phyloP scores from a whole-genome alignment of 53 echinoderm and acorn worm genomes.

The Paracentrotus lividus region DNA sequence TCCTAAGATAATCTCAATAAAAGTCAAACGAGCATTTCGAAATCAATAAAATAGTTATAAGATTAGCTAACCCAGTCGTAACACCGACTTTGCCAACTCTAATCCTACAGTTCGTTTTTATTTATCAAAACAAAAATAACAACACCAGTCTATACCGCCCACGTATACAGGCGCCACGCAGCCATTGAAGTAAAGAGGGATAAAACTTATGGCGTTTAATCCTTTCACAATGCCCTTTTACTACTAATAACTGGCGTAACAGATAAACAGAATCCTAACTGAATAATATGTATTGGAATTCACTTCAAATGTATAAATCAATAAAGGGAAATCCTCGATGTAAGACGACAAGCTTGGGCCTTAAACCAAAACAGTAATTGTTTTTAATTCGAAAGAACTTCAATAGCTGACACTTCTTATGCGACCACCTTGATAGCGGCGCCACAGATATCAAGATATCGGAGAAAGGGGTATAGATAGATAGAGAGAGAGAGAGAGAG shows the following conservation, averaged over 20 bases:
- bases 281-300: not conserved
- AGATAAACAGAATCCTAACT: constrained; percentile 33
- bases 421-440: not conserved
- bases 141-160: constrained; percentile 11
- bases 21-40: constrained; percentile 15
- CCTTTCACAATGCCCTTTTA: constrained; percentile 20
- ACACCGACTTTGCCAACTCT: not conserved
- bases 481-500: too few relatives aligned
- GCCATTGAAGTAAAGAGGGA: not conserved
- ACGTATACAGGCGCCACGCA: not conserved
- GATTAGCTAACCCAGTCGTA: too few relatives aligned
- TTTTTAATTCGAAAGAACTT: not conserved
- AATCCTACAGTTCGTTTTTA: not conserved
- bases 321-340: not conserved
- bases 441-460: not conserved
- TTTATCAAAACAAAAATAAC: not conserved
- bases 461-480: too few relatives aligned
- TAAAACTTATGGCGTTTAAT: constrained; percentile 33
- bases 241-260: constrained; percentile 28
- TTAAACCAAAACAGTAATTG: constrained; percentile 3
- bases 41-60: too few relatives aligned
- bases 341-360: not conserved
- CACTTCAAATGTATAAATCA: constrained; percentile 25
- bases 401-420: not conserved
- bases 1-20: constrained; percentile 18